phyloP scores from a whole-genome alignment of 2,113 vertebrate genomes.

The Thalassarche chlororhynchos region DNA sequence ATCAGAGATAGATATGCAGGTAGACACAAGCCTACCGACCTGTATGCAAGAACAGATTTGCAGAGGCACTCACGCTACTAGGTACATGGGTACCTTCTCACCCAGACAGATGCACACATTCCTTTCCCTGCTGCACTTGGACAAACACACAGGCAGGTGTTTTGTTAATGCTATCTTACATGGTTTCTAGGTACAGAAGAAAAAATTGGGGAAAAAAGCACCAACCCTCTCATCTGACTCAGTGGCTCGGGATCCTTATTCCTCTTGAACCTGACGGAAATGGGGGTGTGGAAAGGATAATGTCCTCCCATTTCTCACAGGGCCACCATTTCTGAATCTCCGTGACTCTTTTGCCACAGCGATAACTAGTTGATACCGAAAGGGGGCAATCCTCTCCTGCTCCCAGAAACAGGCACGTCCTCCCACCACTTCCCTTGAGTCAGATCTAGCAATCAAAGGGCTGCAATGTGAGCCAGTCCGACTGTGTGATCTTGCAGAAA shows the following conservation, averaged over 20 bases:
- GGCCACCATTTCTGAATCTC: not conserved
- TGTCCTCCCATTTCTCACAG: not conserved
- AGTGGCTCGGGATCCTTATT: not conserved
- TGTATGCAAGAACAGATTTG: not conserved
- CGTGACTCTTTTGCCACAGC: not conserved
- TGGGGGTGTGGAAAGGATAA: not conserved
- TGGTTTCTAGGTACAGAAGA: not conserved
- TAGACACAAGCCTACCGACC: not conserved
- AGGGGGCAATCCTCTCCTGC: not conserved
- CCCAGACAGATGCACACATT: not conserved
- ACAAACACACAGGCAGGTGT: not conserved
- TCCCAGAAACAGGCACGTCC: not conserved
- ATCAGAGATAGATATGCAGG: not conserved
- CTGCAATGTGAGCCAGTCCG: slow-evolving; percentile 47
- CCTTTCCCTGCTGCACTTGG: not conserved
- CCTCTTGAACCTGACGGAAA: not conserved
- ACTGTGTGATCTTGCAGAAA: not conserved
- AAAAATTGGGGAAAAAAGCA: not conserved
- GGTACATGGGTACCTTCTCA: not conserved
- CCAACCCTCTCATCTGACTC: not conserved
- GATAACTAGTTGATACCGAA: not conserved
- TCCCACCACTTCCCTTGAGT: not conserved
- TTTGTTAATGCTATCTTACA: slow-evolving; percentile 48
- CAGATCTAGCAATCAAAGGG: not conserved
- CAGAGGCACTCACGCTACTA: not conserved